A percentile compares a stretch with the other conserved stretches of the same genome.
These are phyloP conservation scores for Oreotrochilus melanogaster DNA, from an alignment of 2,113 vertebrate genomes.

Conservation along the genomic window DNA sequence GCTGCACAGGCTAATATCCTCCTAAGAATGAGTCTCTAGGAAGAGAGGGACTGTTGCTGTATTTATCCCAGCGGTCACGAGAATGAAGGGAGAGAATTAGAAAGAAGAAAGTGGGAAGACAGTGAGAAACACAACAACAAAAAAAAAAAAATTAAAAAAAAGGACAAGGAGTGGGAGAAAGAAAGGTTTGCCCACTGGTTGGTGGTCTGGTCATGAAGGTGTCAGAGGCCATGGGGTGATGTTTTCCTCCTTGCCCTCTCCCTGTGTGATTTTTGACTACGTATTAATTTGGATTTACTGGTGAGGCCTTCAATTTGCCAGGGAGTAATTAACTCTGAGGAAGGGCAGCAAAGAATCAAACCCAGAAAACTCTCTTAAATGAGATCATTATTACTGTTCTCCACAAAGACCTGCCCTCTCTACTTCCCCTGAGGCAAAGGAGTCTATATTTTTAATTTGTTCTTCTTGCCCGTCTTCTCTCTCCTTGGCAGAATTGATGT, in stretches of 20 bases:
- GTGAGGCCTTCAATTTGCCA: conserved; percentile 23
- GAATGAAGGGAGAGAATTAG: background rate
- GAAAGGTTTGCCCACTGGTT: background rate
- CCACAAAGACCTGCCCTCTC: conserved; percentile 48
- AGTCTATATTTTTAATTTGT: conserved; percentile 64
- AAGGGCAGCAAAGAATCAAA: conserved; percentile 47
- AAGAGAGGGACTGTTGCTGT: conserved; percentile 26
- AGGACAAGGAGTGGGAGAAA: background rate
- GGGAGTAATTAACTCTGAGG: conserved; percentile 46
- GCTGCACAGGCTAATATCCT: conserved; percentile 58
- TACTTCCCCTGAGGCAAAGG: conserved; percentile 1
- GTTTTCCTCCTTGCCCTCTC: background rate
- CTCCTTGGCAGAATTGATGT: conserved; percentile 73
- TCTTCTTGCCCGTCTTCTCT: conserved; percentile 58
- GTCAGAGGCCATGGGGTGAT: rapidly evolving
- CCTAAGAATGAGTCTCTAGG: conserved; percentile 30
- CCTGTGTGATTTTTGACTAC: background rate
- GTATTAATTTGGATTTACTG: conserved; percentile 11
- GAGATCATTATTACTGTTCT: conserved; percentile 40
- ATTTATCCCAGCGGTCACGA: conserved; percentile 6
- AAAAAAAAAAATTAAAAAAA: too few species aligned
- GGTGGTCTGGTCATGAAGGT: rapidly evolving
- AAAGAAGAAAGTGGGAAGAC: conserved; percentile 3
- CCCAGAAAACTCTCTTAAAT: conserved; percentile 57
- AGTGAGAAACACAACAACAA: background rate